Evolutionary conservation across 2,113 vertebrate species (phyloP), one percentile per base, ranked within the genome.

Genomic region (Dromiciops gliroides): DNA sequence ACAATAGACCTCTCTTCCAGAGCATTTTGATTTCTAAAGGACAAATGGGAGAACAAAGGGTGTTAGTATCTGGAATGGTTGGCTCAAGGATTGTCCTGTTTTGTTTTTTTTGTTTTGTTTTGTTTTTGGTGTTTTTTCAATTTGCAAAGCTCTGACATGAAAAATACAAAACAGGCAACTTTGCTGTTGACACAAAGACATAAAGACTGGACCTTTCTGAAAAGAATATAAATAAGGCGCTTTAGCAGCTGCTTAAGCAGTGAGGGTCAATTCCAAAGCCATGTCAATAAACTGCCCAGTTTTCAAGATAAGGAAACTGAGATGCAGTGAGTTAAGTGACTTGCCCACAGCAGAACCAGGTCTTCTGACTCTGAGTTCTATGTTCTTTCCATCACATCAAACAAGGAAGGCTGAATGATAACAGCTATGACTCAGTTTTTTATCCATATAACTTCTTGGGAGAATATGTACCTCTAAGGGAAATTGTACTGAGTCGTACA

Each of bases 11-110:
- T 91, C 90, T 90, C 92, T 96, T 83, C 60, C 56, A 53, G 92
- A 31, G 49, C 31, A 89, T 94, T 96, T 94, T 91, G 50, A 92
- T 49, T 97, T 97, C 48, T 24, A 88, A 94, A 96, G 83, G 92
- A 92, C 88, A 26, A 60, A 22, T 23, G 92, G 44, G 49, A 94
- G n/a, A 92, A 50, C 89, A 92, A 93, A 96, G 83, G 93, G n/a
- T 48, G 37, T 44, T 44, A 44, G 3, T 49, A 91, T 2, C 31
- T 53, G 19, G 9, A 49, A 51, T 14, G 26, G 50, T 60, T 89
- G 48, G 67, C 48, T 53, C 48, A 91, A 88, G n/a, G 47, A 89
- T n/a, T 93, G 60, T 60, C 49, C 47, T 19, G 67, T n/a, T 4
- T n/a, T 31, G 75, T 92, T 93, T 93, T 91, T 67, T 95, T 53